Base-by-base conservation (phyloP, 2,797 vertebrate genomes). In the Eurystomus glaucurus region DNA sequence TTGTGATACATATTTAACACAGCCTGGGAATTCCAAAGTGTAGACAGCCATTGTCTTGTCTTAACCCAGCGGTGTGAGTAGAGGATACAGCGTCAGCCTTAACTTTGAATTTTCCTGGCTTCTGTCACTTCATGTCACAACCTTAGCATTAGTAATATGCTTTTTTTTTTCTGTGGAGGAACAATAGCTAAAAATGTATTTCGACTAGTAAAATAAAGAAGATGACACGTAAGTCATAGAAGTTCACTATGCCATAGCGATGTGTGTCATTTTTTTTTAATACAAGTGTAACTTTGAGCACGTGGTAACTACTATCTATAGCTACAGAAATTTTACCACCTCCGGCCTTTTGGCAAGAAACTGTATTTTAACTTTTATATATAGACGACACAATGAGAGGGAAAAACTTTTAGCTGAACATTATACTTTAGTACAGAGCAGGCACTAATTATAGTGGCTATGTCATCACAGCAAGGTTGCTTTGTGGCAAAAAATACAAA, bases 121-220 rank as follows among this genome's bases (percentile, higher is more conserved):
- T 95, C 84, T 96, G 92, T 89, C 93, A 82, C 65, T 95, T 90
- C 93, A 70, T 93, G 88, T 97, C 96, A 96, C 85, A 97, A 94
- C 81, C 93, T 95, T 96, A 98, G 68, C 66, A 88, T 95, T 96
- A 96, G 93, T 95, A 98, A 97, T 97, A 93, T 94, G 91, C 43
- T 79, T 93, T 88, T 29, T 50, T 97, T 96, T 97, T 96, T 97
- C 93, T 84, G 68, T 87, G 15, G 17, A 83, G 93, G 85, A 97
- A 96, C 46, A 85, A 81, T 94, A 95, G 96, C 95, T 97, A 95
- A 98, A 97, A 97, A 96, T 94, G 62, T 98, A 98, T 98, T 98
- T 98, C 98, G 98, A 98, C 95, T 97, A 95, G 94, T 90, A 97
- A 97, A 97, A 97, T 90, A 86, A 92, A 94, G 93, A 97, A 35